A percentile compares a stretch with the other conserved stretches of the same genome.
These are phyloP conservation scores for Papilio protenor DNA, from an alignment of 2,888 invertebrate species.

Conservation along the genomic window DNA sequence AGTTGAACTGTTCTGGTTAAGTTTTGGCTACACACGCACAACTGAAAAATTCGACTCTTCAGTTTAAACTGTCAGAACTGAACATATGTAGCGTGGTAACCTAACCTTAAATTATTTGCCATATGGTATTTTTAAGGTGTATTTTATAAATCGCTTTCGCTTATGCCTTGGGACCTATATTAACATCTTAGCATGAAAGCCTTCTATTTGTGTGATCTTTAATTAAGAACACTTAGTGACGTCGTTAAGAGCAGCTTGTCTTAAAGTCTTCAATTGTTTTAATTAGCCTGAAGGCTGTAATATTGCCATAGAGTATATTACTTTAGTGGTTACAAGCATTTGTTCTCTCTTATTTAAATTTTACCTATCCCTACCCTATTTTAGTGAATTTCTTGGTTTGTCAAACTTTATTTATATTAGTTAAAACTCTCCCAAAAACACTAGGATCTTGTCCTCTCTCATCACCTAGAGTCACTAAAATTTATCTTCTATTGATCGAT, in stretches of 20 bases:
- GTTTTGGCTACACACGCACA: too few relatives aligned
- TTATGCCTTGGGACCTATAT: background rate
- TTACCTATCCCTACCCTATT: background rate
- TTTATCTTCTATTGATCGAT: too few relatives aligned
- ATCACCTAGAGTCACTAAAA: too few relatives aligned
- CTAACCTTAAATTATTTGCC: too few relatives aligned
- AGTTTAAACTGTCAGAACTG: too few relatives aligned
- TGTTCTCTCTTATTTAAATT: background rate
- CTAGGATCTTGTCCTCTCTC: too few relatives aligned
- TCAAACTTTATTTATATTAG: too few relatives aligned
- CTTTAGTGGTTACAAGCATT: background rate
- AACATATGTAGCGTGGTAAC: background rate
- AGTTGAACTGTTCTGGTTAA: too few relatives aligned
- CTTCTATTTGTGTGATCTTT: slow-evolving; percentile 39
- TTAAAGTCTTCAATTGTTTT: slow-evolving; percentile 32
- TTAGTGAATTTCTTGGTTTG: too few relatives aligned
- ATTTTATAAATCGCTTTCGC: slow-evolving; percentile 12
- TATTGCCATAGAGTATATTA: slow-evolving; percentile 2
- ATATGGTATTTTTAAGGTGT: background rate
- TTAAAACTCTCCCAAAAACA: too few relatives aligned
- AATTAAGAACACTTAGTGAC: slow-evolving; percentile 40
- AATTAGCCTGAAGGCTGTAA: slow-evolving; percentile 31
- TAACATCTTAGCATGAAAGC: slow-evolving; percentile 32
- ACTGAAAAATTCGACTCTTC: too few relatives aligned
- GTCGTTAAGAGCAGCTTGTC: slow-evolving; percentile 33